Evolutionary conservation across 2,113 vertebrate species (phyloP).

Genomic region (Rhipidura dahli): DNA sequence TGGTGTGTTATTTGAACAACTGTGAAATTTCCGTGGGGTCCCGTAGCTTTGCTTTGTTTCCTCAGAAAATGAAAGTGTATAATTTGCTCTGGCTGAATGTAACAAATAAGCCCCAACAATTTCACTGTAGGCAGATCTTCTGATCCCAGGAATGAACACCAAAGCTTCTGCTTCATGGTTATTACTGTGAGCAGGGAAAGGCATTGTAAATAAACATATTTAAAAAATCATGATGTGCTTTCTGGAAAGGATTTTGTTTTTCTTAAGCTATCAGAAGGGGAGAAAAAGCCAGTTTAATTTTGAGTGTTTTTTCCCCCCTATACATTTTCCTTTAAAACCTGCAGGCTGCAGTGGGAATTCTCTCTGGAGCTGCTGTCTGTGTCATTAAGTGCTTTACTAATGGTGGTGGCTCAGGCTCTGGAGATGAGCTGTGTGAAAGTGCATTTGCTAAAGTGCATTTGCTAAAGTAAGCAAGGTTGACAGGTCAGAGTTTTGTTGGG

Average conservation of each 20-base stretch:
- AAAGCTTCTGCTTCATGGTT: neutral
- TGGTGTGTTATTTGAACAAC: neutral
- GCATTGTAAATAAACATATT: neutral
- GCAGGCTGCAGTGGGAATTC: neutral
- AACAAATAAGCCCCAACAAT: neutral
- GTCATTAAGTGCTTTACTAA: neutral
- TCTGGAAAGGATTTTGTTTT: neutral
- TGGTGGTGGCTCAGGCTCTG: neutral
- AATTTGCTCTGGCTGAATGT: neutral
- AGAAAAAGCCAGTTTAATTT: neutral
- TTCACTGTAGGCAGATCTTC: neutral
- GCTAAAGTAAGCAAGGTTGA: neutral
- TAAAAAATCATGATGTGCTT: neutral
- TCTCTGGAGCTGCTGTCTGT: neutral
- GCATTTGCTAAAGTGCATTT: neutral
- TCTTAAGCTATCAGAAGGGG: neutral
- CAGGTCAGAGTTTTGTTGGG: neutral
- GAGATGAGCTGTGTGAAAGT: neutral
- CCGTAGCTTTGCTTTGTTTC: constrained; percentile 27
- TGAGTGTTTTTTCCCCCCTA: neutral
- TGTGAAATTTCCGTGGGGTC: neutral
- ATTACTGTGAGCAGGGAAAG: neutral
- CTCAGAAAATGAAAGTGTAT: neutral
- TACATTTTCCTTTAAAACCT: neutral
- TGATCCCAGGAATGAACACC: neutral